A percentile compares a stretch with the other conserved stretches of the same genome.
Conservation (phyloP, 2,113 vertebrate genomes). For the Ictalurus punctatus region DNA sequence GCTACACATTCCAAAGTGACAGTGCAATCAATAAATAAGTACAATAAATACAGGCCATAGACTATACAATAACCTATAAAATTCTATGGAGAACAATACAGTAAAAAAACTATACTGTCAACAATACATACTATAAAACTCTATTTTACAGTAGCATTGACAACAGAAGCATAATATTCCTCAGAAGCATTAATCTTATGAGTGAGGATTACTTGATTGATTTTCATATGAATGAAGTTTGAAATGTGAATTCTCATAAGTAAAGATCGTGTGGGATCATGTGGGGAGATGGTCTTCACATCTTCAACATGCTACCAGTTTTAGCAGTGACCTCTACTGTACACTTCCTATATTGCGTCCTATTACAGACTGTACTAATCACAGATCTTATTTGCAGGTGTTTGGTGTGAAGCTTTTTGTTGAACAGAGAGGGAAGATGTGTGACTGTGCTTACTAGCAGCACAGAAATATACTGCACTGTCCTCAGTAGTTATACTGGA, state of each 20-base stretch:
- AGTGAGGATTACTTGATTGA: no score
- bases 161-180: no score
- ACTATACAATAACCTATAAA: neutral
- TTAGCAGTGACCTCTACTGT: neutral
- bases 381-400: constrained; percentile 29
- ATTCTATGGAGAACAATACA: neutral
- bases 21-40: no score
- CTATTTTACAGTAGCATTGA: no score
- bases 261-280: neutral
- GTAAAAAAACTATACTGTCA: neutral
- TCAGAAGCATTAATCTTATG: no score
- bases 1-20: no score
- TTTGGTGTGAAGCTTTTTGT: constrained; percentile 31
- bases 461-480: constrained; percentile 51
- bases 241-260: neutral
- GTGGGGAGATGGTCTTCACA: neutral
- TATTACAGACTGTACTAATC: neutral
- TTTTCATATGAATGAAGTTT: no score
- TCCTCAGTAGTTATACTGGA: constrained; percentile 29
- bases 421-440: neutral
- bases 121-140: no score
- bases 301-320: neutral
- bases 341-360: neutral
- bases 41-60: neutral
- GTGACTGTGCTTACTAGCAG: constrained; percentile 41